Evolutionary conservation across 2,797 vertebrate genomes (phyloP).

Genomic region (Thripadectes ignobilis): DNA sequence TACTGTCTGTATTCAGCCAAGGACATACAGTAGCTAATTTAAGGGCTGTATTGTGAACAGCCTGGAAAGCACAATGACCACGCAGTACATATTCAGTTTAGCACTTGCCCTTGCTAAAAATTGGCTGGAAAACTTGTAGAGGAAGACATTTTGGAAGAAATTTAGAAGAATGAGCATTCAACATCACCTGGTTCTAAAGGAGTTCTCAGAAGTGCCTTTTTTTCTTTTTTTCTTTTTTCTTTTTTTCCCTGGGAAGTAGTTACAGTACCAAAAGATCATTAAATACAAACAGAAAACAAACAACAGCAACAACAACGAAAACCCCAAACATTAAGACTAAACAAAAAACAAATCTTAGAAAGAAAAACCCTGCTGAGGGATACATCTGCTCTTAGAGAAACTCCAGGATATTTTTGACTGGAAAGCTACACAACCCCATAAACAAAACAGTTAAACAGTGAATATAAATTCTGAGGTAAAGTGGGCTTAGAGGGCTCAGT

Average conservation of each 20-base stretch:
- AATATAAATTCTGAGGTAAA: conserved; percentile 5
- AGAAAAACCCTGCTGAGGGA: neutral
- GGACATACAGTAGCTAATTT: conserved; percentile 25
- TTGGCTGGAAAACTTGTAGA: neutral
- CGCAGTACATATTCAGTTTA: neutral
- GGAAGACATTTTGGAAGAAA: neutral
- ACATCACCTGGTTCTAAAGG: neutral
- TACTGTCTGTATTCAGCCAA: neutral
- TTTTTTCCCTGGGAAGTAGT: accelerated
- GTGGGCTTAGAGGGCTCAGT: neutral
- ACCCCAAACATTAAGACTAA: neutral
- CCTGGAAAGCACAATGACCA: neutral
- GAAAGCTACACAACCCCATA: neutral
- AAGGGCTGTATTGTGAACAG: neutral
- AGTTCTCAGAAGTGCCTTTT: neutral
- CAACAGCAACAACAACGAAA: neutral
- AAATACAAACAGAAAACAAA: neutral
- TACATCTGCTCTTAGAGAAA: neutral
- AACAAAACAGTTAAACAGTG: neutral
- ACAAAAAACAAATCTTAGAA: no score
- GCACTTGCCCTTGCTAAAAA: neutral
- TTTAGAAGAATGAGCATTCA: neutral
- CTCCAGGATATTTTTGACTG: neutral
- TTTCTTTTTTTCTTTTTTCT: neutral
- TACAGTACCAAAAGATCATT: neutral